phyloP scores from a whole-genome alignment of 2,797 vertebrate genomes.

The Labroides dimidiatus region DNA sequence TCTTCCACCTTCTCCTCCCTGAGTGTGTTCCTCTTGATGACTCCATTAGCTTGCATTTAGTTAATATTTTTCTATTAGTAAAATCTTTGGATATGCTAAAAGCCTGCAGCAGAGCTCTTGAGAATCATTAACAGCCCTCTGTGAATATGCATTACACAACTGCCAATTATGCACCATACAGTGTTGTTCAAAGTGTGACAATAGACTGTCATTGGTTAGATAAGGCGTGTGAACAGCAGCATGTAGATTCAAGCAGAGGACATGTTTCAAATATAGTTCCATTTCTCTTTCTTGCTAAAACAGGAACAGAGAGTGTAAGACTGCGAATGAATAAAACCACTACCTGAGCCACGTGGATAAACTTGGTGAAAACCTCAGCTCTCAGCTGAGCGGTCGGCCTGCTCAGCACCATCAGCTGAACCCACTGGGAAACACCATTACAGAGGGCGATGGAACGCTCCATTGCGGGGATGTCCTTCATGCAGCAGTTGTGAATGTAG shows the following conservation, averaged over 20 bases:
- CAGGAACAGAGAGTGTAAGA: slow-evolving; percentile 37
- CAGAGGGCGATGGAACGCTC: slow-evolving; percentile 95
- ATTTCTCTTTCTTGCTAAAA: slow-evolving; percentile 1
- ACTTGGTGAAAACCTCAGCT: slow-evolving; percentile 97
- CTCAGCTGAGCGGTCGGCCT: slow-evolving; percentile 94
- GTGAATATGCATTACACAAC: slow-evolving; percentile 56
- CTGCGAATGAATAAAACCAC: slow-evolving; percentile 30
- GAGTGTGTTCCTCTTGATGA: slow-evolving; percentile 38
- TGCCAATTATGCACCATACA: slow-evolving; percentile 33
- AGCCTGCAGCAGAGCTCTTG: slow-evolving; percentile 49
- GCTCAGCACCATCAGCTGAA: slow-evolving; percentile 97
- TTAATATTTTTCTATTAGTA: slow-evolving; percentile 48
- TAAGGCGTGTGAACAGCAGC: slow-evolving; percentile 18
- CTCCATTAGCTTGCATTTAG: slow-evolving; percentile 61
- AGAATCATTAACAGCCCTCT: slow-evolving; percentile 57
- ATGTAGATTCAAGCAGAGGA: slow-evolving; percentile 27
- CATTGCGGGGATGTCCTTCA: slow-evolving; percentile 96
- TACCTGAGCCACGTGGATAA: slow-evolving; percentile 96
- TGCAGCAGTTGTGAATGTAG: slow-evolving; percentile 92
- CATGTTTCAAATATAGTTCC: slow-evolving; percentile 14
- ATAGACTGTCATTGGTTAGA: slow-evolving; percentile 30
- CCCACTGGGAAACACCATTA: slow-evolving; percentile 97
- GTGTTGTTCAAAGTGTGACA: slow-evolving; percentile 26
- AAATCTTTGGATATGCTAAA: slow-evolving; percentile 55
- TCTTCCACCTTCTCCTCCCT: slow-evolving; percentile 30